phyloP scores from a whole-genome alignment of 2,888 invertebrate species.

The Meiosimyza decipiens region DNA sequence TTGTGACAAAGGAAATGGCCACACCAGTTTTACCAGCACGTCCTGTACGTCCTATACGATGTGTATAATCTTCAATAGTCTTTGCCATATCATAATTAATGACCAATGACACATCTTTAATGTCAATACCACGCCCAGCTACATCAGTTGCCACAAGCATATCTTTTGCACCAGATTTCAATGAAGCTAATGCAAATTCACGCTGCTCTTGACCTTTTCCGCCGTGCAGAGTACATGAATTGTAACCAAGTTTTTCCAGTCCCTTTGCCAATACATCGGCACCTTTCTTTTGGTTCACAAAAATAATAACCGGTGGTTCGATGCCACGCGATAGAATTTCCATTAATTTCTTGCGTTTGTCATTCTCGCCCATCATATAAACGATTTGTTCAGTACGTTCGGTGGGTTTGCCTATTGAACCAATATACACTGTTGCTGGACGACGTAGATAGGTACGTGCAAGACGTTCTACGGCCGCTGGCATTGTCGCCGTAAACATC shows the following conservation, averaged over 20 bases:
- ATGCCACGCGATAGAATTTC: constrained; percentile 90
- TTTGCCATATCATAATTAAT: constrained; percentile 99
- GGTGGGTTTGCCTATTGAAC: constrained; percentile 95
- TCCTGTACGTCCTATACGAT: constrained; percentile 98
- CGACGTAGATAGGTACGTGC: constrained; percentile 94
- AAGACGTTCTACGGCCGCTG: constrained; percentile 95
- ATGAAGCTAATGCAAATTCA: constrained; percentile 96
- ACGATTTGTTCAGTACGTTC: constrained; percentile 98
- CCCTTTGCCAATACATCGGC: constrained; percentile 98
- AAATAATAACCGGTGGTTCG: constrained; percentile 98
- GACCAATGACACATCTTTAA: constrained; percentile 98
- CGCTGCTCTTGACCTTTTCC: constrained; percentile 99
- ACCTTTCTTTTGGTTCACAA: constrained; percentile 99
- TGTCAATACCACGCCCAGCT: constrained; percentile 99
- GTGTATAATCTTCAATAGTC: constrained; percentile 96
- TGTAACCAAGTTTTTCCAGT: constrained; percentile 95
- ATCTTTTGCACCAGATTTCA: constrained; percentile 96
- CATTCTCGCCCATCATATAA: constrained; percentile 93
- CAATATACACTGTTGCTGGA: constrained; percentile 97
- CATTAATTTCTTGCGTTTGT: constrained; percentile 96
- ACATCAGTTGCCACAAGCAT: constrained; percentile 99
- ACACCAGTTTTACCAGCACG: constrained; percentile 98
- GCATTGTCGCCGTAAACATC: constrained; percentile 99
- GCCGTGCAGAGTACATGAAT: constrained; percentile 97
- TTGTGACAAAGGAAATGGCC: constrained; percentile 96